Base-by-base conservation (phyloP, 2,797 vertebrate genomes). In the Holocentrus rufus region DNA sequence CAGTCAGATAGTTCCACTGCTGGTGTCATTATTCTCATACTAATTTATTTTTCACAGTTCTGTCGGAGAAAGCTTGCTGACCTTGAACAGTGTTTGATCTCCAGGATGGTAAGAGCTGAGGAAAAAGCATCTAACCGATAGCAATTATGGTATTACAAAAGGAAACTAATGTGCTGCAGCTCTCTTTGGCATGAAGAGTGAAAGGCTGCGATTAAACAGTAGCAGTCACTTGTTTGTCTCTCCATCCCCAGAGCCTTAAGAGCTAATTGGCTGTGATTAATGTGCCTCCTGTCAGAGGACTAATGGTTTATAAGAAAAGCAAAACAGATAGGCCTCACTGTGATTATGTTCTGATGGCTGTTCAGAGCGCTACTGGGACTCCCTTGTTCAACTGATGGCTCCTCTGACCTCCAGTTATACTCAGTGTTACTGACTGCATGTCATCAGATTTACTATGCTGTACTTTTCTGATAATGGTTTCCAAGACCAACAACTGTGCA, bases 201-300 rank as follows among this genome's bases (percentile, higher is more conserved):
- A n/a, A 17, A 31, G 5, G 17, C 17, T 58, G 53, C 15, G 11
- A 14, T 27, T 6, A 30, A 25, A 44, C 11, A 27, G 60, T 14
- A 27, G 22, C 49, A 54, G 30, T 15, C 47, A 9, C 36, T 54
- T 55, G 47, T 39, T 22, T 69, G 58, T 60, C 56, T 23, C 44
- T 6, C 14, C 23, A 23, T 60, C 20, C 60, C 55, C 20, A 34
- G 18, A 47, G 25, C 56, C 30, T 11, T 49, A 18, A 55, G 49
- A 55, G 52, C 23, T 63, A 66, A 61, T 65, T 61, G 56, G 44
- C 61, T 30, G 17, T 18, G 69, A 77, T 39, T 34, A 10, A 13
- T n/a, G 8, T 52, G 39, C 2, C 46, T 62, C 42, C 30, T 34
- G 42, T 68, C 31, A 22, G 34, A 22, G 46, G 20, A 55, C 30